phyloP scores from a whole-genome alignment of 2,113 vertebrate species.

The Mormyrus iriodes region DNA sequence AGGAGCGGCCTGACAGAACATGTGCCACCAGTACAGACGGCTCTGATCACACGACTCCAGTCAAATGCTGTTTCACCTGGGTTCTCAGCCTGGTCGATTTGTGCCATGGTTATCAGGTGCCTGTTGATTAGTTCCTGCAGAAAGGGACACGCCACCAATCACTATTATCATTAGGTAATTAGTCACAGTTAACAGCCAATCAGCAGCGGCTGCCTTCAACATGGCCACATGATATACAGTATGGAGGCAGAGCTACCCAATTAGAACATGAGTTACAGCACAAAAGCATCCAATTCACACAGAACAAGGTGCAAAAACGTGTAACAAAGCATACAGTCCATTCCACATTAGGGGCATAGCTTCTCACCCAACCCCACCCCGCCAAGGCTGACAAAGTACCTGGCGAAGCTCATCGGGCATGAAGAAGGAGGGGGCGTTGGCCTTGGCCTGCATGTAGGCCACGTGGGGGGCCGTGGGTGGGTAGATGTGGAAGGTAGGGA shows the following conservation, averaged over 20 bases:
- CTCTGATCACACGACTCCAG: not conserved
- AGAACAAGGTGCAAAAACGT: not conserved
- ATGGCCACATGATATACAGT: not conserved
- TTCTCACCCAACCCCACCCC: not conserved
- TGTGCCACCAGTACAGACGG: not conserved
- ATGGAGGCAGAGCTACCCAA: not conserved
- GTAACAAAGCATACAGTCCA: not conserved
- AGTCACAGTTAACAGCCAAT: slow-evolving; percentile 10
- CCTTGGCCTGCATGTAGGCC: slow-evolving; percentile 99
- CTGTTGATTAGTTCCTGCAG: slow-evolving; percentile 93
- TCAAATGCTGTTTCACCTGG: slow-evolving; percentile 64
- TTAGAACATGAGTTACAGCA: not conserved
- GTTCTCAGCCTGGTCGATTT: slow-evolving; percentile 96
- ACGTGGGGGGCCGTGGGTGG: slow-evolving; percentile 93
- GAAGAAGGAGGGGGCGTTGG: slow-evolving; percentile 97
- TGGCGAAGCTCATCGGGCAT: slow-evolving; percentile 97
- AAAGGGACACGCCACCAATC: slow-evolving; percentile 29
- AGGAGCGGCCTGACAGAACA: not conserved
- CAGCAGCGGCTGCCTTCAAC: not conserved
- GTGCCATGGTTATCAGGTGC: slow-evolving; percentile 98
- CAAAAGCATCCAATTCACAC: not conserved
- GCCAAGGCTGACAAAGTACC: slow-evolving; percentile 55
- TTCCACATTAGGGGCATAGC: not conserved
- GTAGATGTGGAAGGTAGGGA: slow-evolving; percentile 97
- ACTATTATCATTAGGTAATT: not conserved